Conservation (phyloP, 2,113 vertebrate species). For the Falcunculus frontatus region DNA sequence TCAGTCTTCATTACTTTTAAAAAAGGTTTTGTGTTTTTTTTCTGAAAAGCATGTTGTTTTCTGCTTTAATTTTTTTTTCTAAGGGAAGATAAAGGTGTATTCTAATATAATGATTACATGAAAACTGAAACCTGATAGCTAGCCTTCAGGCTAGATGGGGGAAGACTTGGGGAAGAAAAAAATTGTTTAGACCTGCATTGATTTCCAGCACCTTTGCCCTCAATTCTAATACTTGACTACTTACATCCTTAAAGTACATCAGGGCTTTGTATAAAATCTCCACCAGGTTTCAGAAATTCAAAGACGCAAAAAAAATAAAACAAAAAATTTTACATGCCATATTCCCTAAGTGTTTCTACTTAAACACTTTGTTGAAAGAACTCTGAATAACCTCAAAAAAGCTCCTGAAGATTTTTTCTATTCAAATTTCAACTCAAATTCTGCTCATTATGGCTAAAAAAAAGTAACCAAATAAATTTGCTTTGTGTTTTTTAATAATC, state of each 20-base stretch:
- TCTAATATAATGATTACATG: not conserved
- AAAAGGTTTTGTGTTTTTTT: not conserved
- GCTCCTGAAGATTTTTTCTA: not conserved
- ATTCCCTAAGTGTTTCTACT: not conserved
- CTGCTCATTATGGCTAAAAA: not conserved
- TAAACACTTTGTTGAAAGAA: not conserved
- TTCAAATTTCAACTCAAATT: not conserved
- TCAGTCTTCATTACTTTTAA: not conserved
- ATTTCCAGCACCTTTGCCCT: not conserved
- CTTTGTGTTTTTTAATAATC: not conserved
- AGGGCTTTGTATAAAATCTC: not conserved
- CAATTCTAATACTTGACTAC: not conserved
- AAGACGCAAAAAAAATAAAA: not conserved
- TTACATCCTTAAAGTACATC: not conserved
- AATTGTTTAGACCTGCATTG: not conserved
- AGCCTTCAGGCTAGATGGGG: not conserved
- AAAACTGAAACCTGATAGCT: not conserved
- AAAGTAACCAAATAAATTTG: not conserved
- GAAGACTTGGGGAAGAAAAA: not conserved
- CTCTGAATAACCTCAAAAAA: not conserved
- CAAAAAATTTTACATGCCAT: accelerated
- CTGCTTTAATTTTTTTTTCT: not conserved
- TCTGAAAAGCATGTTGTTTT: not conserved
- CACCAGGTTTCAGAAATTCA: not conserved
- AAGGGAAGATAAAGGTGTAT: not conserved